A percentile compares a stretch with the other conserved stretches of the same genome.
phyloP scores from a whole-genome alignment of 1,140 invertebrate genomes.

The Mamestra configurata region DNA sequence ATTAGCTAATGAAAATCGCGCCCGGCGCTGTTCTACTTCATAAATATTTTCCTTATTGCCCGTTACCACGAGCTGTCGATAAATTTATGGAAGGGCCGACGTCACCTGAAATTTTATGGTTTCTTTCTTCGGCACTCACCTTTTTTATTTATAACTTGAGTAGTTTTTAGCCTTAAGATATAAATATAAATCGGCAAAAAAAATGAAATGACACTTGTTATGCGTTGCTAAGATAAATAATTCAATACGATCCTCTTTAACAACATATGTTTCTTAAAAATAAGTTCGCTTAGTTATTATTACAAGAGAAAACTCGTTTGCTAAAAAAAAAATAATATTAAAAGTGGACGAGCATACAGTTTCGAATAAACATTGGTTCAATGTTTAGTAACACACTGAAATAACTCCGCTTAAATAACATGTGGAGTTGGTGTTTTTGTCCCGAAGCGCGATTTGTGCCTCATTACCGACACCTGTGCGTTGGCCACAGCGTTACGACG shows the following conservation, averaged over 20 bases:
- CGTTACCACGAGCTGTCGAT: slow-evolving; percentile 85
- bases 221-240: too few relatives aligned
- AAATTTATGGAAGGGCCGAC: slow-evolving; percentile 84
- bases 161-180: slow-evolving; percentile 40
- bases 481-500: slow-evolving; percentile 66
- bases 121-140: slow-evolving; percentile 76
- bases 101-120: slow-evolving; percentile 85
- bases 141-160: slow-evolving; percentile 74
- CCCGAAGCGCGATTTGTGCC: slow-evolving; percentile 65
- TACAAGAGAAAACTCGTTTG: too few relatives aligned
- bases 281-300: too few relatives aligned
- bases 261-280: too few relatives aligned
- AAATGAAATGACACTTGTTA: not conserved
- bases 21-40: slow-evolving; percentile 74
- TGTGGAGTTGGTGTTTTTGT: slow-evolving; percentile 55
- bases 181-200: not conserved
- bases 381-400: not conserved
- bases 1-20: slow-evolving; percentile 84
- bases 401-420: slow-evolving; percentile 24
- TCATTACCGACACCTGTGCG: slow-evolving; percentile 82
- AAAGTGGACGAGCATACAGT: not conserved
- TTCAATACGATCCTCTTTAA: too few relatives aligned
- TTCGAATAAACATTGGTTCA: not conserved
- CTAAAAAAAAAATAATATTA: not conserved
- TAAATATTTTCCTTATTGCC: slow-evolving; percentile 86